These are phyloP conservation scores for Drosophila sturtevanti DNA, from an alignment of 1,140 invertebrate genomes.

Conservation along the genomic window DNA sequence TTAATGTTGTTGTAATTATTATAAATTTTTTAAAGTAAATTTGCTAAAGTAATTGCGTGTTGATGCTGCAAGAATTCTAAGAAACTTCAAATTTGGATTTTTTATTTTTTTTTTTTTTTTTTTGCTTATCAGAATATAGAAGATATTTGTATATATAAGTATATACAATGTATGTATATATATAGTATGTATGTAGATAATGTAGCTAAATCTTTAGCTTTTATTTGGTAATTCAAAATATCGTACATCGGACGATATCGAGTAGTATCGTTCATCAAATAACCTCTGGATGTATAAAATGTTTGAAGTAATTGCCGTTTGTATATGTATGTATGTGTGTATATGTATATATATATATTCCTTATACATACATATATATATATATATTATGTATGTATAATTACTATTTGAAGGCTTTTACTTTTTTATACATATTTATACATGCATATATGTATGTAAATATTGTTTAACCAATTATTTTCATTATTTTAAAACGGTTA, in stretches of 20 bases:
- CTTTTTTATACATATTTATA: slow-evolving; percentile 59
- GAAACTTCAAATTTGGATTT: slow-evolving; percentile 16
- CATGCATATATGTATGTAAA: neutral
- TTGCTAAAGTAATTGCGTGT: slow-evolving; percentile 76
- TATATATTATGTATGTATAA: slow-evolving; percentile 66
- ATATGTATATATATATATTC: slow-evolving; percentile 47
- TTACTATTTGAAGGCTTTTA: slow-evolving; percentile 74
- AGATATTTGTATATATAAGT: slow-evolving; percentile 54
- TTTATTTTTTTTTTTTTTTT: slow-evolving; percentile 14
- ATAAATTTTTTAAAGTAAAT: slow-evolving; percentile 58
- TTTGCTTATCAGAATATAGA: slow-evolving; percentile 46
- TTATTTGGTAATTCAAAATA: neutral
- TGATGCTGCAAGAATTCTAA: slow-evolving; percentile 44
- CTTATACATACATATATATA: slow-evolving; percentile 40
- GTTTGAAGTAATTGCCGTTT: neutral
- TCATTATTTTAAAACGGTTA: slow-evolving; percentile 31
- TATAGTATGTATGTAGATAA: neutral
- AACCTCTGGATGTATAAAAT: no score
- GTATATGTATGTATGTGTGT: slow-evolving; percentile 38
- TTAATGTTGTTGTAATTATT: slow-evolving; percentile 19
- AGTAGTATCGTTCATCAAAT: slow-evolving; percentile 1
- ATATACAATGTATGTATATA: slow-evolving; percentile 29
- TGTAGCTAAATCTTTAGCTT: slow-evolving; percentile 28
- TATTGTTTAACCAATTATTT: slow-evolving; percentile 27
- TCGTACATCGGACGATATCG: slow-evolving; percentile 22